Evolutionary conservation across 1,140 invertebrate species (phyloP), one percentile per base, ranked within the genome.

Genomic region (Drosophila truncata): DNA sequence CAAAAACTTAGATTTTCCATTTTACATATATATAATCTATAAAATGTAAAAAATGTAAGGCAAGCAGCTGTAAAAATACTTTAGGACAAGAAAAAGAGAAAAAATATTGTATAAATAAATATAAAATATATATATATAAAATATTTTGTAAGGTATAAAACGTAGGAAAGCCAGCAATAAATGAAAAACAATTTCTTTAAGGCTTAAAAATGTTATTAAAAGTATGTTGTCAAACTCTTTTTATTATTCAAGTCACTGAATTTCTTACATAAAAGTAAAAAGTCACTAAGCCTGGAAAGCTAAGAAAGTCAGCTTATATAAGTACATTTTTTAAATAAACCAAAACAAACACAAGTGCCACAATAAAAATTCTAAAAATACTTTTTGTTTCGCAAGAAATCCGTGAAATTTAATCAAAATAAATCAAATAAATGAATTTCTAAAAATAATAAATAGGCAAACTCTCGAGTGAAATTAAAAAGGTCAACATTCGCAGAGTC

Each of bases 401-500:
- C 5, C 1, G 4, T 1, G 13, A 29, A 50, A n/a, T 23, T 6
- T 16, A 54, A 54, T 54, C 50, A 35, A 54, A 54, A 54, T 23
- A 23, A n/a, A 35, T 23, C 4, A 70, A 58, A 37, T n/a, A 20
- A 55, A 71, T 25, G 4, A 14, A 14, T 14, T 2, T 3, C 29
- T 2, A 9, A 46, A 35, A 47, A 39, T 23, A 14, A 11, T 23
- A 35, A 35, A 10, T 27, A 58, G 14, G 14, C 39, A 42, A 61
- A 23, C 25, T n/a, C 37, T 23, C n/a, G 10, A 10, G 14, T 39
- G 5, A 52, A 52, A 54, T 29, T 41, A 54, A 57, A 33, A 50
- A 27, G 46, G 20, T 44, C 47, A 54, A 62, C 31, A 54, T 44
- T 31, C 50, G 23, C 25, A 54, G 37, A 52, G 62, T 67, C 55